phyloP scores from a whole-genome alignment of 2,888 invertebrate species.

The Homarus gammarus region DNA sequence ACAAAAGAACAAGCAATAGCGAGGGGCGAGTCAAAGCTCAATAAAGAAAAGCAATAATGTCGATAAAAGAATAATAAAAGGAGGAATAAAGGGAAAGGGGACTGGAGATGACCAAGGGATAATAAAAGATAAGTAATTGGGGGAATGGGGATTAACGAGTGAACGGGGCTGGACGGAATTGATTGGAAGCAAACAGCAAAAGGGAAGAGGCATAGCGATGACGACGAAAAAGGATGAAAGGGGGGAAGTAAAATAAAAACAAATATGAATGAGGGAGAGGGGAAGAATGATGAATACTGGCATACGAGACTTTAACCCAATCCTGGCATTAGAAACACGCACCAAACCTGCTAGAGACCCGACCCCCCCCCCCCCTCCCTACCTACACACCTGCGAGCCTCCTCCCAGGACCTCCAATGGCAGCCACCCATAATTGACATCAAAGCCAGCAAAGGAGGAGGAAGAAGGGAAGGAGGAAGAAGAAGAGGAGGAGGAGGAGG shows the following conservation, averaged over 20 bases:
- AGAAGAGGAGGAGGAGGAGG: not conserved
- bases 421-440: no score
- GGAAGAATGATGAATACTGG: constrained; percentile 3
- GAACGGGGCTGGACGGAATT: constrained; percentile 46
- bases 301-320: constrained; percentile 1
- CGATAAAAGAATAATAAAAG: constrained; percentile 51
- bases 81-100: constrained; percentile 15
- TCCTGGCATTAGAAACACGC: not conserved
- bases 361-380: no score
- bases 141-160: constrained; percentile 56
- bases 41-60: constrained; percentile 67
- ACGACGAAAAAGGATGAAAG: constrained; percentile 26
- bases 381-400: no score
- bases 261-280: constrained; percentile 18
- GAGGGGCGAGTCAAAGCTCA: constrained; percentile 61
- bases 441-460: no score
- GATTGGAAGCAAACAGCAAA: constrained; percentile 60
- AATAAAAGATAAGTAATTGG: constrained; percentile 3
- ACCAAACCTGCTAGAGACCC: not conserved
- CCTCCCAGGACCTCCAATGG: no score
- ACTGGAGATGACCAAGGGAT: constrained; percentile 11
- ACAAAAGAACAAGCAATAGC: constrained; percentile 64
- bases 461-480: not conserved
- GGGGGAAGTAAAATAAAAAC: not conserved
- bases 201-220: constrained; percentile 33